phyloP scores from a whole-genome alignment of 1,140 invertebrate genomes.

The Caenorhabditis brenneri region DNA sequence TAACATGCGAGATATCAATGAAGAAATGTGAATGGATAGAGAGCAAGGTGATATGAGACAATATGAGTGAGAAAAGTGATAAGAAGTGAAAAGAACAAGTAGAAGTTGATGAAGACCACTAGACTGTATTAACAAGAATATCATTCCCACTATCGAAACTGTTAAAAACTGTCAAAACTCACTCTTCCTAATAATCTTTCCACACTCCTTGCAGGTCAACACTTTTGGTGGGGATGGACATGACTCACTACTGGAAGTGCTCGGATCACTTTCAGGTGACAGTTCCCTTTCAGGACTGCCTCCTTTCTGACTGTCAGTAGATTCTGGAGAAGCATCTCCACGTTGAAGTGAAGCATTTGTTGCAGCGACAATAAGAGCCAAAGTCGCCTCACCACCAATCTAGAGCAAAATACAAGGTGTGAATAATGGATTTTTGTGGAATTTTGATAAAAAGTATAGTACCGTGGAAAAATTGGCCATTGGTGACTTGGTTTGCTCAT shows the following conservation, averaged over 20 bases:
- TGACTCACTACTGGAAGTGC: background rate
- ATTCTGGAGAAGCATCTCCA: background rate
- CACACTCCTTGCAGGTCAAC: slow-evolving; percentile 64
- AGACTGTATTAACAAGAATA: too few relatives aligned
- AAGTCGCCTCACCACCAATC: slow-evolving; percentile 41
- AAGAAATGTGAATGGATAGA: too few relatives aligned
- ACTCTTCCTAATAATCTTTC: slow-evolving; percentile 67
- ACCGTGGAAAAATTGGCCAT: background rate
- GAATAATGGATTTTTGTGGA: background rate
- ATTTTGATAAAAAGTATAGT: background rate
- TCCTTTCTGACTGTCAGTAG: background rate
- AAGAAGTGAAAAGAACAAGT: background rate
- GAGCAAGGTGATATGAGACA: background rate
- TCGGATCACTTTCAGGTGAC: background rate
- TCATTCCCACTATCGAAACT: too few relatives aligned
- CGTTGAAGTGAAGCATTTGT: background rate
- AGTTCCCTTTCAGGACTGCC: background rate
- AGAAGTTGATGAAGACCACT: background rate
- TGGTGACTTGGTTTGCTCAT: background rate
- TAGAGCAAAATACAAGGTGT: background rate
- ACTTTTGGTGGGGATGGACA: slow-evolving; percentile 14
- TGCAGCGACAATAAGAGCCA: slow-evolving; percentile 43
- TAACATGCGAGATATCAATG: too few relatives aligned
- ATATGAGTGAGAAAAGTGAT: background rate
- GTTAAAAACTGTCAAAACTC: slow-evolving; percentile 16